Conservation (phyloP, 2,888 invertebrate genomes). For the Pachymerium ferrugineum region DNA sequence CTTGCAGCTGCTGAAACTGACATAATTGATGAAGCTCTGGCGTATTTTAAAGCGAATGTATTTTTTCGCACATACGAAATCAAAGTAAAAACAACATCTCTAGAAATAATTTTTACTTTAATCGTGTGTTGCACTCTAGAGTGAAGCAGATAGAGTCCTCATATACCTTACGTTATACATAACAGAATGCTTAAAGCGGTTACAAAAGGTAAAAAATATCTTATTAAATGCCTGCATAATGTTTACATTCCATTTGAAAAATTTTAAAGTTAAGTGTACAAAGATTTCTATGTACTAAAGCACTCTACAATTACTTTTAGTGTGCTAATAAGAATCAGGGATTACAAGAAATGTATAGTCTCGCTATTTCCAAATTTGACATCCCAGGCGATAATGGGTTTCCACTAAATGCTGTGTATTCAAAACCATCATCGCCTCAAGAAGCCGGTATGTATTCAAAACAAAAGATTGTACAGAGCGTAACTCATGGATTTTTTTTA, state of each 20-base stretch:
- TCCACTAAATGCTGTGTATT: constrained; percentile 91
- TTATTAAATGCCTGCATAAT: not conserved
- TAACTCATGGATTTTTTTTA: not conserved
- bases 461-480: not conserved
- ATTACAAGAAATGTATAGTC: constrained; percentile 89
- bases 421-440: constrained; percentile 67
- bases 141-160: constrained; percentile 89
- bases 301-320: no score
- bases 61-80: constrained; percentile 99
- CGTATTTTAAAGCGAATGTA: constrained; percentile 97
- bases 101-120: not conserved
- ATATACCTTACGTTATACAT: constrained; percentile 97
- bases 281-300: no score
- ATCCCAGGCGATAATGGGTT: constrained; percentile 94
- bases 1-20: constrained; percentile 64
- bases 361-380: constrained; percentile 91
- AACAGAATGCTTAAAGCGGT: constrained; percentile 90
- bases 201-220: constrained; percentile 61
- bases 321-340: constrained; percentile 81
- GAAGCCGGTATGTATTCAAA: constrained; percentile 65
- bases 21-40: constrained; percentile 94
- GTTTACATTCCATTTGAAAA: not conserved
- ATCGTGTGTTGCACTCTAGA: constrained; percentile 55
- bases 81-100: constrained; percentile 60
- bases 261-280: no score